Base-by-base conservation (phyloP, 2,888 invertebrate species). In the Congeria kusceri region DNA sequence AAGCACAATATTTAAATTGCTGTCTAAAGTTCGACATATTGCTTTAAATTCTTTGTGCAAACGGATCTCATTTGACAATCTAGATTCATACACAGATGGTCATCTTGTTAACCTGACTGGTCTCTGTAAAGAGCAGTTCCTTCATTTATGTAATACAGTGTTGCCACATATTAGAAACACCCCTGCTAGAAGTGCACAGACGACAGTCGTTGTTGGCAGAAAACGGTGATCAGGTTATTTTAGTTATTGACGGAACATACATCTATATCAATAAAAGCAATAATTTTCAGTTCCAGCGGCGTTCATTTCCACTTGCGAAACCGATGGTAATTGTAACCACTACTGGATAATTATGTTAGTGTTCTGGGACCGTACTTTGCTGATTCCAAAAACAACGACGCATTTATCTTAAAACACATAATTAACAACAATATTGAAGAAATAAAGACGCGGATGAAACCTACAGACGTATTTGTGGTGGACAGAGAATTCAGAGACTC, bases 401-500 rank as follows among this genome's bases (percentile, higher is more conserved):
- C 76, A 4, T 18, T 57, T 11, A 81, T 81, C 4, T 47, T 83
- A 18, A 85, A 83, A 13, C 80, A 81, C 46, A 77, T 77, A 23
- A 3, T 85, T 3, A 68, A 64, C 13, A 59, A n/a, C 20, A 83
- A 83, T 46, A 53, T 76, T n/a, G 73, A 83, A 18, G 69, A 79
- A 20, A 75, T 79, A 4, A 70, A 75, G 49, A 23, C 44, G 5
- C 81, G 59, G 65, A 29, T 85, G 2, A n/a, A 76, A 23, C 47
- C 58, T 44, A 44, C 62, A 23, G 83, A 81, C 29, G 29, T 81
- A 7, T 77, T 81, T 80, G 61, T 80, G 7, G 79, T 79, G 0
- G 77, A 83, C 47, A 29, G 84, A 56, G 78, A 78, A 3, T 85
- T 85, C 58, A 13, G 85, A n/a, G 80, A 83, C 32, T 66, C 84